A percentile compares a stretch with the other conserved stretches of the same genome.
Evolutionary conservation across 2,888 invertebrate species (phyloP).

Genomic region (Drosophila hawaiiensis): DNA sequence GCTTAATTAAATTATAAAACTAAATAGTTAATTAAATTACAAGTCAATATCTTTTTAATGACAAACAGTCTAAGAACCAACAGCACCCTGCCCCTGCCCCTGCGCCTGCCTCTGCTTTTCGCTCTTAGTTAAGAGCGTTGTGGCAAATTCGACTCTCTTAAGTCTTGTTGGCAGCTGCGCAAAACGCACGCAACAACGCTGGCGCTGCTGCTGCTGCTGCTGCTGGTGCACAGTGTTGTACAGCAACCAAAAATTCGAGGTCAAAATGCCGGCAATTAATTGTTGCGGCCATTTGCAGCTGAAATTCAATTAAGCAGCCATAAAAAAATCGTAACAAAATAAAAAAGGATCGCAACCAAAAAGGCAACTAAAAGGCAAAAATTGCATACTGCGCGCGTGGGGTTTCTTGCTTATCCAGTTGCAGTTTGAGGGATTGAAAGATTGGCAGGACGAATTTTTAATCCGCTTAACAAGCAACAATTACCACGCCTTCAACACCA

Average conservation of each 20-base stretch:
- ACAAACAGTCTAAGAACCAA: conserved; percentile 1
- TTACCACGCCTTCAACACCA: conserved; percentile 12
- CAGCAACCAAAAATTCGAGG: conserved; percentile 51
- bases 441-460: conserved; percentile 65
- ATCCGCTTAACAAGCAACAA: conserved; percentile 55
- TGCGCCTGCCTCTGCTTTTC: too few relatives aligned
- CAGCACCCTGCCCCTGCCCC: not conserved
- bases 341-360: not conserved
- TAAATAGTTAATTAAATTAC: conserved; percentile 61
- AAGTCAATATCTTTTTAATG: conserved; percentile 46
- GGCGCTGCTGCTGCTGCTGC: conserved; percentile 8
- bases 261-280: conserved; percentile 70
- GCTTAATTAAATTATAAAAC: conserved; percentile 59
- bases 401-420: conserved; percentile 5
- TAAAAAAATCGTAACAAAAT: conserved; percentile 43
- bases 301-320: conserved; percentile 67
- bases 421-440: conserved; percentile 5
- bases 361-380: not conserved
- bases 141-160: conserved; percentile 16
- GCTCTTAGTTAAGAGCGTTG: conserved; percentile 34
- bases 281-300: conserved; percentile 53
- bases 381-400: not conserved
- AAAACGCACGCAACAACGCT: conserved; percentile 1
- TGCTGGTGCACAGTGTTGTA: conserved; percentile 22
- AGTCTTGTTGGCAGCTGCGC: conserved; percentile 17